Evolutionary conservation across 2,888 invertebrate species (phyloP).

Genomic region (Eurois occulta): DNA sequence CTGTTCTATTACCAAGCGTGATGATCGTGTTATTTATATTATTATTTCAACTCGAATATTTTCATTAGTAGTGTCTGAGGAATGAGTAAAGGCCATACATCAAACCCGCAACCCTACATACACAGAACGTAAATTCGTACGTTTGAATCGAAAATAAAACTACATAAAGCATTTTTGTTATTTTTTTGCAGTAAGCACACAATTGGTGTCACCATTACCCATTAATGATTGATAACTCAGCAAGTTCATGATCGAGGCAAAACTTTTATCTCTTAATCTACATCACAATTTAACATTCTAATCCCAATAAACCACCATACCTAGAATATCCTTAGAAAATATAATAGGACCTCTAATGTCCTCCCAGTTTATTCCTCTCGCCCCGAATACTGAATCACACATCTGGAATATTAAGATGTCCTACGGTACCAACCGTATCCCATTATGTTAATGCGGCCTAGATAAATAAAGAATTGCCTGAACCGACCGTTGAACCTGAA

Average conservation of each 20-base stretch:
- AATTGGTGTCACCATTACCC: background rate
- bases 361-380: conserved; percentile 5
- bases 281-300: background rate
- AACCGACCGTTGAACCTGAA: conserved; percentile 84
- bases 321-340: background rate
- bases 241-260: background rate
- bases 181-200: background rate
- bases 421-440: conserved; percentile 55
- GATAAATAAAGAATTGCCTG: conserved; percentile 65
- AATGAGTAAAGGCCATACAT: background rate
- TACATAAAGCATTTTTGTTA: background rate
- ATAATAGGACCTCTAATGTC: conserved; percentile 1
- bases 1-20: too few species aligned
- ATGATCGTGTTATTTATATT: too few species aligned
- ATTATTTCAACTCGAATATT: background rate
- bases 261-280: background rate
- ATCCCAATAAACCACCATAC: background rate
- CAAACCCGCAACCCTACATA: background rate
- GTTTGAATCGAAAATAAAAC: background rate
- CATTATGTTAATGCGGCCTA: conserved; percentile 71
- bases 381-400: conserved; percentile 31
- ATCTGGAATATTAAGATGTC: conserved; percentile 56
- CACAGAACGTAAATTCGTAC: background rate
- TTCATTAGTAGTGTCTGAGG: background rate
- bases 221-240: background rate